Conservation (phyloP, 2,113 vertebrate species). For the Sula dactylatra region DNA sequence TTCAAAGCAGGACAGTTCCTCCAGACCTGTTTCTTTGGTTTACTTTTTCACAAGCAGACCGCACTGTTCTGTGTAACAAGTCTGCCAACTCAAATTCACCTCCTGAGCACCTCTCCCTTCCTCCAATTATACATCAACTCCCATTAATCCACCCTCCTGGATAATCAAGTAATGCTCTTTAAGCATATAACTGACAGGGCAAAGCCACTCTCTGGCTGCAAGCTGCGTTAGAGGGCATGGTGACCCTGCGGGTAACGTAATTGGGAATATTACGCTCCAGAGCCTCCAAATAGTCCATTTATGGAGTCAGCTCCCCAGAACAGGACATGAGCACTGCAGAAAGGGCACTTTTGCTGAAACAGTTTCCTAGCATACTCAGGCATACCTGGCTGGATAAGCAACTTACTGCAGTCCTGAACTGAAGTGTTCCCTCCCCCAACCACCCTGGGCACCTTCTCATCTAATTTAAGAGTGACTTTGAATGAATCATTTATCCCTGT, state of each 20-base stretch:
- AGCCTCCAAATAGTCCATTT: background rate
- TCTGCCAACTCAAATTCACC: background rate
- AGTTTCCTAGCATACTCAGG: background rate
- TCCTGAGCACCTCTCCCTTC: background rate
- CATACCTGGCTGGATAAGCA: background rate
- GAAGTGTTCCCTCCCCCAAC: background rate
- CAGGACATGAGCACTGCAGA: background rate
- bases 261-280: background rate
- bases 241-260: background rate
- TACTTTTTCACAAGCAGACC: background rate
- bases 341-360: background rate
- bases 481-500: background rate
- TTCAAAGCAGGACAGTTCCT: background rate
- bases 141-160: background rate
- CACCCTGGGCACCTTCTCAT: background rate
- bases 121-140: background rate
- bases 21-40: background rate
- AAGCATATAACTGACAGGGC: background rate
- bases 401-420: background rate
- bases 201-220: background rate
- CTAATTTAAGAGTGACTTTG: background rate
- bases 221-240: background rate
- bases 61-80: background rate
- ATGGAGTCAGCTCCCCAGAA: background rate
- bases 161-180: constrained; percentile 40